Base-by-base conservation (phyloP, 2,797 vertebrate species). In the Enteromius treurensis region DNA sequence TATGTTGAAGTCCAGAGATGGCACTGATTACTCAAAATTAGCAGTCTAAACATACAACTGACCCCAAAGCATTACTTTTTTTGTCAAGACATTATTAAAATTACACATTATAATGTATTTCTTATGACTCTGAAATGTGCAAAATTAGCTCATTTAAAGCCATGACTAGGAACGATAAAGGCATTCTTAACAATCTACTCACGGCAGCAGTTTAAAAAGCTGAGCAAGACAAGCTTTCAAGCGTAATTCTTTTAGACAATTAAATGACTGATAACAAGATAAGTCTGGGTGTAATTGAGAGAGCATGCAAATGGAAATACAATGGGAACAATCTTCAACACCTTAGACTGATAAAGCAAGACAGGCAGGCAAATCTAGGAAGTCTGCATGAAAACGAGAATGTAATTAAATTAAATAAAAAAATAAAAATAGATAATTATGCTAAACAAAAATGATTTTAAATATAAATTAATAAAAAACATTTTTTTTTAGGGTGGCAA, bases 201-300 rank as follows among this genome's bases (percentile, higher is more conserved):
- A 78, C n/a, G 55, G 15, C 7, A 69, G 78, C 34, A n/a, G 9
- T 51, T n/a, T 65, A 78, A 15, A 85, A 78, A 49, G 65, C 29
- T 0, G 37, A 71, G 49, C 11, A 2, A 83, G 81, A 78, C 32
- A 21, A 75, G 53, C 55, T 11, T 82, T 84, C 78, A 80, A 55
- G 70, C 70, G 21, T 85, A 82, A 82, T 73, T 74, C 40, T 47
- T 69, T 79, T 75, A 77, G 34, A 51, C 32, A 37, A 81, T 60
- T 37, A 64, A 55, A 71, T 70, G 40, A 42, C 21, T 51, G 70
- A 70, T 60, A 79, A 64, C 34, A n/a, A 47, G 77, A 23, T 55
- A 80, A 68, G 47, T 55, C 62, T 75, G 37, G 29, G 3, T 67
- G 5, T 23, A 67, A 42, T 23, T 6, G 9, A 32, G 29, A 55